Evolutionary conservation across 2,888 invertebrate genomes (phyloP).

Genomic region (Acleris emargana): DNA sequence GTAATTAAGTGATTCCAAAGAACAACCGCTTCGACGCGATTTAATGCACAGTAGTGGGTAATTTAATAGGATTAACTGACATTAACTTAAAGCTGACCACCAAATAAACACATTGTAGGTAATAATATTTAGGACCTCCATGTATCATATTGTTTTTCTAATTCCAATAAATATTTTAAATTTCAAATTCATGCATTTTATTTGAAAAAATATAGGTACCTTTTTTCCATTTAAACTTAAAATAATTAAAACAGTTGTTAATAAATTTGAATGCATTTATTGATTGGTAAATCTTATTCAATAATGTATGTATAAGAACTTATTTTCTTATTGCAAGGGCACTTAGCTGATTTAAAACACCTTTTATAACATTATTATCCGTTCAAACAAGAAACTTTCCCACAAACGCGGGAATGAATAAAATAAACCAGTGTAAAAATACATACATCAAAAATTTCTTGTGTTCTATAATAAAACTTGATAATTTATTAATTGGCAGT

Average conservation of each 20-base stretch:
- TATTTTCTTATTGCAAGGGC: neutral
- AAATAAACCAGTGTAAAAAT: constrained; percentile 17
- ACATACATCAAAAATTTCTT: constrained; percentile 14
- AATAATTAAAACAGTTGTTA: neutral
- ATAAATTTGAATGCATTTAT: constrained; percentile 19
- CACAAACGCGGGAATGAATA: neutral
- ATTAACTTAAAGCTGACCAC: constrained; percentile 16
- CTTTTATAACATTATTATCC: constrained; percentile 1
- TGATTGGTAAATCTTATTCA: constrained; percentile 20
- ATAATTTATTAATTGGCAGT: neutral
- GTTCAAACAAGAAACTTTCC: neutral
- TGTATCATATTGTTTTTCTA: constrained; percentile 16
- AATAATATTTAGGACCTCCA: constrained; percentile 11
- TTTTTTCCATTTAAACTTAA: neutral
- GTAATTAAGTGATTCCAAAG: constrained; percentile 17
- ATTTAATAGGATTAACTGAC: constrained; percentile 17
- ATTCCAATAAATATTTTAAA: constrained; percentile 29
- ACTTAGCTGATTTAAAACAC: constrained; percentile 1
- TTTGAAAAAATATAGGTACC: neutral
- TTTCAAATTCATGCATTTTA: neutral
- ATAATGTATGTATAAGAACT: constrained; percentile 13
- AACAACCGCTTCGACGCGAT: constrained; percentile 4
- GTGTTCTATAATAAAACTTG: neutral
- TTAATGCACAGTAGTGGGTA: constrained; percentile 1
- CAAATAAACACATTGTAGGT: constrained; percentile 20